Evolutionary conservation across 2,113 vertebrate genomes (phyloP).

Genomic region (Serilophus lunatus): DNA sequence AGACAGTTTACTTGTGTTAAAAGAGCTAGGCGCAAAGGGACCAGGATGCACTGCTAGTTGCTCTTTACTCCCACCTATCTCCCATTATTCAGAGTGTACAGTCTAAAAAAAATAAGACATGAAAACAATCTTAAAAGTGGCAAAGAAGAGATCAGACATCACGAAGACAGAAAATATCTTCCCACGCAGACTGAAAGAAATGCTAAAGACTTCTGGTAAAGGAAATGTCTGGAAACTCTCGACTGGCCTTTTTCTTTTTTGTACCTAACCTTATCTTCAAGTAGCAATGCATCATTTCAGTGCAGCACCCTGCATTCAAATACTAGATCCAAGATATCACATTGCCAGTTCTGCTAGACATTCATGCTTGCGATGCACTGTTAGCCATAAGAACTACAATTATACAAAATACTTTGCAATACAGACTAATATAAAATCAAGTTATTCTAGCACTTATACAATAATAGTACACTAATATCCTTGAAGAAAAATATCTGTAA

Average conservation of each 20-base stretch:
- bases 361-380: neutral
- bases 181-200: neutral
- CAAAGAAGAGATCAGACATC: neutral
- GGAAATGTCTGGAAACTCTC: neutral
- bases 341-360: neutral
- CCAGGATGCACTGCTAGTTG: neutral
- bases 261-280: neutral
- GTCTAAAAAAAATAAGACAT: neutral
- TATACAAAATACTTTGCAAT: neutral
- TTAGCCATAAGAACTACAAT: neutral
- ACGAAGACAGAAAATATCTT: neutral
- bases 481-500: neutral
- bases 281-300: no score
- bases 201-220: neutral
- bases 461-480: neutral
- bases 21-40: neutral
- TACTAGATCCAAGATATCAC: neutral
- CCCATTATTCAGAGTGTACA: neutral
- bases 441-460: neutral
- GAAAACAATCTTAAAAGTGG: neutral
- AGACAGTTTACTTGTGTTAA: conserved; percentile 18
- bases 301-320: neutral
- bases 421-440: neutral
- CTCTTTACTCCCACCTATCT: neutral
- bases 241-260: neutral